phyloP scores from a whole-genome alignment of 2,113 vertebrate genomes.

The Sarotherodon lohbergeri region DNA sequence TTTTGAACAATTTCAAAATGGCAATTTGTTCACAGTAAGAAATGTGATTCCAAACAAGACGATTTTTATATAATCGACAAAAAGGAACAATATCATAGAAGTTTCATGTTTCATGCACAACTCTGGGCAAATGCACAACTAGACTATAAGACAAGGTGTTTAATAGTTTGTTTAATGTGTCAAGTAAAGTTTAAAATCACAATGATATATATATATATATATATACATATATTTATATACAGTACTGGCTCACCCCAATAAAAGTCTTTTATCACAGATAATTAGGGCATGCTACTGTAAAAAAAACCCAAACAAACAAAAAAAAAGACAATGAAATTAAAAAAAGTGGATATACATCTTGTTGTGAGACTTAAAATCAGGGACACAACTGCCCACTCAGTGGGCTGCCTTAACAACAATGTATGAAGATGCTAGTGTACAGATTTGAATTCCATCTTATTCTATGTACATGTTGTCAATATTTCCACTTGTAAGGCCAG shows the following conservation, averaged over 20 bases:
- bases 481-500: constrained; percentile 6
- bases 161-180: constrained; percentile 44
- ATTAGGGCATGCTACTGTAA: constrained; percentile 58
- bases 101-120: constrained; percentile 62
- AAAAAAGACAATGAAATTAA: neutral
- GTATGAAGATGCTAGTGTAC: constrained; percentile 17
- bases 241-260: constrained; percentile 37
- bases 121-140: constrained; percentile 48
- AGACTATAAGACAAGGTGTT: constrained; percentile 50
- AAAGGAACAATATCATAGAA: constrained; percentile 49
- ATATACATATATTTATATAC: neutral
- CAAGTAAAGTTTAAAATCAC: constrained; percentile 52
- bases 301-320: neutral
- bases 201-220: constrained; percentile 1
- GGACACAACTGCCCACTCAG: constrained; percentile 13
- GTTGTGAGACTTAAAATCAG: constrained; percentile 1
- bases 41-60: constrained; percentile 55
- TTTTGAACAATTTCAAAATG: constrained; percentile 72
- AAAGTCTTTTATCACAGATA: constrained; percentile 19
- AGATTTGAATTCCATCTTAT: constrained; percentile 28
- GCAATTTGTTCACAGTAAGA: constrained; percentile 70
- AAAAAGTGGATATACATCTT: constrained; percentile 15
- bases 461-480: constrained; percentile 46
- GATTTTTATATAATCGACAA: constrained; percentile 21
- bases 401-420: constrained; percentile 17